Percentiles rank a stretch among this genome's conserved stretches.
These are phyloP conservation scores for Pachyramphus minor DNA, from an alignment of 2,113 vertebrate species.

Conservation along the genomic window DNA sequence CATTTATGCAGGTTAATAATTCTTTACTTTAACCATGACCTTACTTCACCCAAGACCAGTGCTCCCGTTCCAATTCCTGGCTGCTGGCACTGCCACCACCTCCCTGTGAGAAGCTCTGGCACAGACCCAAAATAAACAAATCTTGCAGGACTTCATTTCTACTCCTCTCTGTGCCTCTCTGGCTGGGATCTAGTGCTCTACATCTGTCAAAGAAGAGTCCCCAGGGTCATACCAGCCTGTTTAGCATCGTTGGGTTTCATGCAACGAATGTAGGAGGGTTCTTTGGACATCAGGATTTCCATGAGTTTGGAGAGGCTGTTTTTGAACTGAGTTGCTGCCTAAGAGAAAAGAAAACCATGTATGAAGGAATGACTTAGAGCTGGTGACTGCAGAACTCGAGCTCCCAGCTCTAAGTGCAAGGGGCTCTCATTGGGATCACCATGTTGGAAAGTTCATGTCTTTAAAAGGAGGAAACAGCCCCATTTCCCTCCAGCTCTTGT, in stretches of 20 bases:
- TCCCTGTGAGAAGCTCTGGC: background rate
- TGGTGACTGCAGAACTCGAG: background rate
- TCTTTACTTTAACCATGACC: background rate
- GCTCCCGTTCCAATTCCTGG: background rate
- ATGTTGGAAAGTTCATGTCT: fast-evolving
- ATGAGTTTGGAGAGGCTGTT: constrained; percentile 92
- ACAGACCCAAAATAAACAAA: background rate
- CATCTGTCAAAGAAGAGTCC: background rate
- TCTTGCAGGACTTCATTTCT: background rate
- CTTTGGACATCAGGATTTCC: constrained; percentile 98
- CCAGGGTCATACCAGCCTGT: constrained; percentile 81
- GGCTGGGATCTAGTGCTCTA: background rate
- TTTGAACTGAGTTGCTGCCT: constrained; percentile 98
- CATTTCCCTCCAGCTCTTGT: background rate
- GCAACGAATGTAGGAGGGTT: constrained; percentile 95
- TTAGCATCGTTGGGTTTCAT: constrained; percentile 98
- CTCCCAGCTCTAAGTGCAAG: background rate
- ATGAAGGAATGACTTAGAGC: background rate
- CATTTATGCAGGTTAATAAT: background rate
- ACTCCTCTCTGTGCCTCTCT: background rate
- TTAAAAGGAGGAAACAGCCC: background rate
- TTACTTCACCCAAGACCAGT: background rate
- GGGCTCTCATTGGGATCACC: background rate
- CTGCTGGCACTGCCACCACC: background rate
- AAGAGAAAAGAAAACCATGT: background rate